A percentile compares a stretch with the other conserved stretches of the same genome.
Evolutionary conservation across 1,140 invertebrate species (phyloP).

Genomic region (Gryon sp.): DNA sequence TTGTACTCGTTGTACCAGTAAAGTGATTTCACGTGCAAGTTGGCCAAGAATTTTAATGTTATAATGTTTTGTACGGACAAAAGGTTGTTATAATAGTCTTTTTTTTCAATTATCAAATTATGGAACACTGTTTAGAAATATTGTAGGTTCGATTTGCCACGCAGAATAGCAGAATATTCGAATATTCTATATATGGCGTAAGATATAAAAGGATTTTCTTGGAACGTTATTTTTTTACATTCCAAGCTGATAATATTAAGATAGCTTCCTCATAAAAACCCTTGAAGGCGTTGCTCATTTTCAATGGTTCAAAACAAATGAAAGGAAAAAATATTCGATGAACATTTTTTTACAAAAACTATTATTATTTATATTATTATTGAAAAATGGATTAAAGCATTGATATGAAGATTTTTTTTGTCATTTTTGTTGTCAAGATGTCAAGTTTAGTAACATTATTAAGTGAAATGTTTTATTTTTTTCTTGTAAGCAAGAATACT

Average conservation of each 20-base stretch:
- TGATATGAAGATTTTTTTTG: too few relatives aligned
- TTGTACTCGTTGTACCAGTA: conserved; percentile 22
- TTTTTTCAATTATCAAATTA: conserved; percentile 2
- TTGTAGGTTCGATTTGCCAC: too few relatives aligned
- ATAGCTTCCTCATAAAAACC: conserved; percentile 30
- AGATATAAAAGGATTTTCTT: conserved; percentile 17
- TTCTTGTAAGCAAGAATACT: too few relatives aligned
- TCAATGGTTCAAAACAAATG: conserved; percentile 32
- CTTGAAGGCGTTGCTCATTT: conserved; percentile 44
- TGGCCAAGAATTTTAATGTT: conserved; percentile 19
- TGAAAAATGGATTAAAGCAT: background rate
- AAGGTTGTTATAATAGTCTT: background rate
- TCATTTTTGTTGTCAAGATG: too few relatives aligned
- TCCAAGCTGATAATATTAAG: conserved; percentile 20
- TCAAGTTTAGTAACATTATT: too few relatives aligned
- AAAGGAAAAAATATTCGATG: too few relatives aligned
- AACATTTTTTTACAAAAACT: background rate
- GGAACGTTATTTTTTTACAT: conserved; percentile 22
- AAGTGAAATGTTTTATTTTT: too few relatives aligned
- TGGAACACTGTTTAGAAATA: background rate
- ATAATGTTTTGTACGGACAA: background rate
- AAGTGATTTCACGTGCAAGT: conserved; percentile 20
- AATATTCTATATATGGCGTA: conserved; percentile 9
- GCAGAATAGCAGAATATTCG: too few relatives aligned
- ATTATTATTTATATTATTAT: background rate